Percentiles rank a stretch among this genome's conserved stretches.
phyloP scores from a whole-genome alignment of 2,797 vertebrate species.

The Eidolon dupreanum region DNA sequence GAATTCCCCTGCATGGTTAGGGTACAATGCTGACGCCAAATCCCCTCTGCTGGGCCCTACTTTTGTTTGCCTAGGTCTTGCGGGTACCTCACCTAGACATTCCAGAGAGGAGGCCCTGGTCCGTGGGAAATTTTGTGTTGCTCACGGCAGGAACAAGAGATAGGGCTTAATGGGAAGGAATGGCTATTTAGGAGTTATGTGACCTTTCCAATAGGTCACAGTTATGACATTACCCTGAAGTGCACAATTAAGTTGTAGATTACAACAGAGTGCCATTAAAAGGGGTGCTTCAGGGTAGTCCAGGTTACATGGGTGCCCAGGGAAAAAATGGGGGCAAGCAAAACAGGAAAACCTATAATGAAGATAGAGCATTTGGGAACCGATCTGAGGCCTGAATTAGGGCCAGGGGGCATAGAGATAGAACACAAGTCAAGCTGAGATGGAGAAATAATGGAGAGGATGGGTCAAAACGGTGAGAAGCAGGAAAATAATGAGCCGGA shows the following conservation, averaged over 20 bases:
- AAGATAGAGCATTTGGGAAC: background rate
- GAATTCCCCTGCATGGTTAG: background rate
- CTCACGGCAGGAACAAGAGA: background rate
- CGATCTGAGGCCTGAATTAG: background rate
- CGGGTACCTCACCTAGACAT: background rate
- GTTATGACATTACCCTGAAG: background rate
- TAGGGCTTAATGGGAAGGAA: background rate
- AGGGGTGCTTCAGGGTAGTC: background rate
- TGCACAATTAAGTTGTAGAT: background rate
- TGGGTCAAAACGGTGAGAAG: background rate
- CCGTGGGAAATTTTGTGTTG: background rate
- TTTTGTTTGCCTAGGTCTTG: background rate
- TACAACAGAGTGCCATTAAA: background rate
- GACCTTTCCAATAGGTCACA: background rate
- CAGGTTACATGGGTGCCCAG: background rate
- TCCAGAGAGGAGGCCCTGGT: background rate
- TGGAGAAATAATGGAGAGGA: background rate
- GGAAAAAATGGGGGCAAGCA: background rate
- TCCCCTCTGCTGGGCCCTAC: background rate
- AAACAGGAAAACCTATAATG: background rate
- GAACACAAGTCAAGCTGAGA: background rate
- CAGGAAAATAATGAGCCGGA: background rate
- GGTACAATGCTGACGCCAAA: background rate
- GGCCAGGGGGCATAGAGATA: background rate
- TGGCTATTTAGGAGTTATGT: background rate